Conservation (phyloP, 1,140 invertebrate species). For the Branchinecta lindahli region DNA sequence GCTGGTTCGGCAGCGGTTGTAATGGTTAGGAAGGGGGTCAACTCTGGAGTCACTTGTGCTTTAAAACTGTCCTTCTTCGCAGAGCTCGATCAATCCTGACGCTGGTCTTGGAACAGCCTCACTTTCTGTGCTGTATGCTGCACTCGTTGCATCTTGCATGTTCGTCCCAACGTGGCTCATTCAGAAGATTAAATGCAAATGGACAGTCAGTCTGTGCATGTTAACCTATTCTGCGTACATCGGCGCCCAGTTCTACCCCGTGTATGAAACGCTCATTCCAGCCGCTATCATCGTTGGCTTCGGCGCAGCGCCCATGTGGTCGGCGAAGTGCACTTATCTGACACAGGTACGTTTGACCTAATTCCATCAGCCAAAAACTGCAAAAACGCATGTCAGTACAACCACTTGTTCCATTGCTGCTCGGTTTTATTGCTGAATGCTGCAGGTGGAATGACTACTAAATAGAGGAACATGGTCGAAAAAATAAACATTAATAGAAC, state of each 20-base stretch:
- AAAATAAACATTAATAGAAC: too few relatives aligned
- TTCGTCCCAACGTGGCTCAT: constrained; percentile 81
- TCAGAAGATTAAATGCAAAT: constrained; percentile 78
- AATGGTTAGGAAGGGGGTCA: not conserved
- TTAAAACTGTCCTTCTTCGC: not conserved
- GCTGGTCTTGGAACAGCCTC: constrained; percentile 69
- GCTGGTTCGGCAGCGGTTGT: not conserved
- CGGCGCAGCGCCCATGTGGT: constrained; percentile 89
- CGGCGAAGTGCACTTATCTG: constrained; percentile 85
- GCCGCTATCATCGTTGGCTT: constrained; percentile 72
- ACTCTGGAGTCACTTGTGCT: not conserved
- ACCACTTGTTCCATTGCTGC: too few relatives aligned
- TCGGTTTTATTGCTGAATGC: too few relatives aligned
- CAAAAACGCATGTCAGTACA: too few relatives aligned
- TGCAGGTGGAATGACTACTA: not conserved
- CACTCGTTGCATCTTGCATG: constrained; percentile 75
- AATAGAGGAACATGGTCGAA: too few relatives aligned
- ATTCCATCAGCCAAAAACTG: constrained; percentile 25
- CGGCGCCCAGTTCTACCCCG: constrained; percentile 75
- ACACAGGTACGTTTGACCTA: constrained; percentile 43
- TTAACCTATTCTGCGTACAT: constrained; percentile 86
- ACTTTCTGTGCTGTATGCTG: constrained; percentile 68
- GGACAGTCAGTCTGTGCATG: constrained; percentile 81
- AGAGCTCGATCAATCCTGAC: constrained; percentile 67
- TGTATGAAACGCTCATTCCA: constrained; percentile 78